Evolutionary conservation across 2,797 vertebrate genomes (phyloP).

Genomic region (Bufotes viridis): DNA sequence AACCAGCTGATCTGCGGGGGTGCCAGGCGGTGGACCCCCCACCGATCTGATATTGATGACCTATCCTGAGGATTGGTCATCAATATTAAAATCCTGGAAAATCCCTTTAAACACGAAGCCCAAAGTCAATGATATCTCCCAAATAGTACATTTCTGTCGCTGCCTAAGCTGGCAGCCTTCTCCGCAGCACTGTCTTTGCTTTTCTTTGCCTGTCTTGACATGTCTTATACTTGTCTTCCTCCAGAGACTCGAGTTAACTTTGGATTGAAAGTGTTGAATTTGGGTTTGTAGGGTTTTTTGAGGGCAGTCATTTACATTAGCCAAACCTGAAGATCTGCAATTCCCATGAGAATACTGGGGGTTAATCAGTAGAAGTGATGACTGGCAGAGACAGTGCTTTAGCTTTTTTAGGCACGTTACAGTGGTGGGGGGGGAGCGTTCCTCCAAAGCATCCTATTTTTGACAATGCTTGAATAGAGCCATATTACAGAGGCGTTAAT

Average conservation of each 20-base stretch:
- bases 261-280: neutral
- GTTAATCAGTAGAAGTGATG: neutral
- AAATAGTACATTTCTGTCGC: neutral
- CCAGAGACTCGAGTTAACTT: neutral
- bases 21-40: too few relatives aligned
- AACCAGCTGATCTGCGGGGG: too few relatives aligned
- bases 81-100: too few relatives aligned
- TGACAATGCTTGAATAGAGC: neutral
- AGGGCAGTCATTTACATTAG: constrained; percentile 1
- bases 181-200: neutral
- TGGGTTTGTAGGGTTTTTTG: constrained; percentile 3
- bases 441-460: neutral
- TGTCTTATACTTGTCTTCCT: neutral
- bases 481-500: too few relatives aligned
- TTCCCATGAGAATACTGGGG: neutral
- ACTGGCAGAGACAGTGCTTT: neutral
- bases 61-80: too few relatives aligned
- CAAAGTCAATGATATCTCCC: neutral
- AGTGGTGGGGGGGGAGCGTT: neutral
- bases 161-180: neutral
- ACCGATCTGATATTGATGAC: too few relatives aligned
- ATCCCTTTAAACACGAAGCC: too few relatives aligned
- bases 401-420: neutral
- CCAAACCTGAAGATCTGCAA: neutral
- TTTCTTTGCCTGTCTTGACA: neutral